Conservation (phyloP, 2,113 vertebrate genomes). For the Theristicus caerulescens region DNA sequence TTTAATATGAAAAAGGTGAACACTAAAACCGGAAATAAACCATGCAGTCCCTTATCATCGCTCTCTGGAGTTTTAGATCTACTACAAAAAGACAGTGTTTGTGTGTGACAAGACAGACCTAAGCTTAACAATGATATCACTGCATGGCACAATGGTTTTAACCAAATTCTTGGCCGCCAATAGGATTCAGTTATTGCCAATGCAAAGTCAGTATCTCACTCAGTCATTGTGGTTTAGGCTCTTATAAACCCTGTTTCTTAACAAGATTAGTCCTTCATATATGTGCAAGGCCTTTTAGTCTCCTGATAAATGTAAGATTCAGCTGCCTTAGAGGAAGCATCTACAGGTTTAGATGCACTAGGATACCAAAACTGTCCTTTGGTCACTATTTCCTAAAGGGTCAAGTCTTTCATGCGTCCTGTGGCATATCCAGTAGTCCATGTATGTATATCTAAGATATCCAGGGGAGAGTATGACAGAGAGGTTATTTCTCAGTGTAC, state of each 20-base stretch:
- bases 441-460: background rate
- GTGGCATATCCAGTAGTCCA: background rate
- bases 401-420: background rate
- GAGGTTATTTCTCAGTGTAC: background rate
- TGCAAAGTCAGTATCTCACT: background rate
- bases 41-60: rapidly evolving
- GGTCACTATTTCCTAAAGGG: background rate
- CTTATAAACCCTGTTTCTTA: background rate
- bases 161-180: background rate
- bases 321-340: background rate
- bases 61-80: background rate
- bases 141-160: background rate
- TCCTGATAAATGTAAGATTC: background rate
- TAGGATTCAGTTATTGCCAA: background rate
- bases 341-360: background rate
- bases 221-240: background rate
- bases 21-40: background rate
- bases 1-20: background rate
- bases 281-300: background rate
- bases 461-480: background rate
- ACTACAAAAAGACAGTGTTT: background rate
- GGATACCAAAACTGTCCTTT: background rate
- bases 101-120: background rate
- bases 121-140: background rate
- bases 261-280: background rate